A percentile compares a stretch with the other conserved stretches of the same genome.
These are phyloP conservation scores for Loxodonta africana DNA, from an alignment of 2,113 vertebrate genomes.

Conservation along the genomic window DNA sequence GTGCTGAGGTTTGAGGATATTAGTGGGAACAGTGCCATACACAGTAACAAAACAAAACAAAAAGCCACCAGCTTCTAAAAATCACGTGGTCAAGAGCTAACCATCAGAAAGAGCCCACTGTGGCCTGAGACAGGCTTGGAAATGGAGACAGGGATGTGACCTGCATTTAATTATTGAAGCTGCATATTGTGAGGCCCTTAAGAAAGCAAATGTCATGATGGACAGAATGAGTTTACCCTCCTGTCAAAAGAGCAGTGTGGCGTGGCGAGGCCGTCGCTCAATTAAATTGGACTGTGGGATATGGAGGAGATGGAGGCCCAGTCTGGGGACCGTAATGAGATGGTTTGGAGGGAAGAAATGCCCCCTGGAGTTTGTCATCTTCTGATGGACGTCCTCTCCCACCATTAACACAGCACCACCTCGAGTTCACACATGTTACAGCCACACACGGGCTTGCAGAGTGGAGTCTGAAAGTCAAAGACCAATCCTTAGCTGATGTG, in stretches of 20 bases:
- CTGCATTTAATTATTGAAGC: constrained; percentile 79
- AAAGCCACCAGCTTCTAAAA: constrained; percentile 26
- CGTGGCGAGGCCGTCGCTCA: constrained; percentile 77
- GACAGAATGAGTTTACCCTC: constrained; percentile 85
- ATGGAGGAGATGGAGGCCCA: constrained; percentile 38
- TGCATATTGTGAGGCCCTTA: constrained; percentile 43
- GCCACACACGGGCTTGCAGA: neutral
- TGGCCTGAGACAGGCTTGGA: constrained; percentile 53
- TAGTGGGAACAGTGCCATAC: neutral
- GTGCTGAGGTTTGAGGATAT: neutral
- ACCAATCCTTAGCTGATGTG: neutral
- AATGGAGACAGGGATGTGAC: neutral
- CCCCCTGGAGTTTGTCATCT: constrained; percentile 51
- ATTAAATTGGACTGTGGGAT: constrained; percentile 84
- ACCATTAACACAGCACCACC: neutral
- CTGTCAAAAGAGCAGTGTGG: constrained; percentile 83
- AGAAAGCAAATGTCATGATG: constrained; percentile 69
- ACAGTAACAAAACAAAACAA: constrained; percentile 8
- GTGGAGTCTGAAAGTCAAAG: constrained; percentile 53
- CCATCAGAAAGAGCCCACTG: constrained; percentile 24
- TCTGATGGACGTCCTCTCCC: constrained; percentile 33
- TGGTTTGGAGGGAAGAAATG: constrained; percentile 67
- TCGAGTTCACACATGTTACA: constrained; percentile 23
- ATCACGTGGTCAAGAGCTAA: neutral
- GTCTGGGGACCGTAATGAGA: constrained; percentile 83